These are phyloP conservation scores for Clivina fossor DNA, from an alignment of 2,888 invertebrate genomes.

Conservation along the genomic window DNA sequence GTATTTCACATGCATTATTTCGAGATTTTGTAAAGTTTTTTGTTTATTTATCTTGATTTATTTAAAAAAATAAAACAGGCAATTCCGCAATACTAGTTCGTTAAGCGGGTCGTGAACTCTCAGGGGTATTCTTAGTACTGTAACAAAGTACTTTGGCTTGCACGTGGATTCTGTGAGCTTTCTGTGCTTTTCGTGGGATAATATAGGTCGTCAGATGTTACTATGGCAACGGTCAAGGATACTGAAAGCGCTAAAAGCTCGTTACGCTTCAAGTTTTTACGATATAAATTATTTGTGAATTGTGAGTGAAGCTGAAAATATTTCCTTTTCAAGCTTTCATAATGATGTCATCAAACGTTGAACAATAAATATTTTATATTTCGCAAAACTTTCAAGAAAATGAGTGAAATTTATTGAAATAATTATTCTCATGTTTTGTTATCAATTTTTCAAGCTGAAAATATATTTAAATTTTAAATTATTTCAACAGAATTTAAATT, in stretches of 20 bases:
- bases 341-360: conserved; percentile 8
- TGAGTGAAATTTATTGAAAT: background rate
- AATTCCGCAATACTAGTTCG: too few species aligned
- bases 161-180: too few species aligned
- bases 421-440: background rate
- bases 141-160: conserved; percentile 22
- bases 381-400: background rate
- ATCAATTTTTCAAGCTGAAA: too few species aligned
- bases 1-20: too few species aligned
- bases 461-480: too few species aligned
- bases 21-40: too few species aligned
- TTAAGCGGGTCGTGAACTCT: too few species aligned
- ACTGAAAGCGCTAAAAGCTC: conserved; percentile 34
- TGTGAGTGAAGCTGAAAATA: conserved; percentile 25
- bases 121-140: too few species aligned
- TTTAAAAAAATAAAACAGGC: too few species aligned
- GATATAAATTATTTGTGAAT: conserved; percentile 27
- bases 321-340: conserved; percentile 21
- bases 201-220: conserved; percentile 33
- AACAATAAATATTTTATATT: background rate
- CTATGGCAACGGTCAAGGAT: conserved; percentile 37
- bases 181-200: conserved; percentile 21
- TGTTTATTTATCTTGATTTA: too few species aligned
- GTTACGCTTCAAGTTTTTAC: conserved; percentile 32
- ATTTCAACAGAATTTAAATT: too few species aligned